Conservation (phyloP, 2,888 invertebrate species). For the Pristionchus japonicus region DNA sequence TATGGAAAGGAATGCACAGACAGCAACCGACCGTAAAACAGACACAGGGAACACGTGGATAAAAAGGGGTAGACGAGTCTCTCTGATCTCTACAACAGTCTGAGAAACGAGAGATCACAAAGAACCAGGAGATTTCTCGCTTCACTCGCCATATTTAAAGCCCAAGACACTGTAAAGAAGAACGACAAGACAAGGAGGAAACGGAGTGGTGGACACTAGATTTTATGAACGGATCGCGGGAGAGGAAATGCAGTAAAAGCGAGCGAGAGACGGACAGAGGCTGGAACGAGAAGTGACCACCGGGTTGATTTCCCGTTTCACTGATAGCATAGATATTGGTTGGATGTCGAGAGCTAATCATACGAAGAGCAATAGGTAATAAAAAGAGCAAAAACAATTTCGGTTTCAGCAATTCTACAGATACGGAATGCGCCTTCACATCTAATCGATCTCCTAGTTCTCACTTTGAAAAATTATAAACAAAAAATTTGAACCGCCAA, state of each 20-base stretch:
- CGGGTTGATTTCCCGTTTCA: not conserved
- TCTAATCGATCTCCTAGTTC: no score
- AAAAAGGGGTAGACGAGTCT: not conserved
- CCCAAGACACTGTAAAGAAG: not conserved
- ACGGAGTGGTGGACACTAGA: not conserved
- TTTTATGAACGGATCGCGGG: not conserved
- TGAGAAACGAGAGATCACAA: not conserved
- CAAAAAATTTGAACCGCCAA: not conserved
- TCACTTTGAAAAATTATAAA: not conserved
- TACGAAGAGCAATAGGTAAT: no score
- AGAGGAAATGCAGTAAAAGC: not conserved
- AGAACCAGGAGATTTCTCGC: not conserved
- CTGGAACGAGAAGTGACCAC: conserved; percentile 8
- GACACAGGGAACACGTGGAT: not conserved
- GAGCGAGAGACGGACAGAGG: not conserved
- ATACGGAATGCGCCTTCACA: no score
- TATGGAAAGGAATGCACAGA: not conserved
- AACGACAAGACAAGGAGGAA: not conserved
- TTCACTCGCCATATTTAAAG: not conserved
- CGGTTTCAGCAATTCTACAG: no score
- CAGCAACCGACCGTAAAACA: not conserved
- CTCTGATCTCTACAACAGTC: not conserved
- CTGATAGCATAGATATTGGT: not conserved
- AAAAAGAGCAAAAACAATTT: no score
- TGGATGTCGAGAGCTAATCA: not conserved